Conservation (phyloP, 2,888 invertebrate genomes). For the Acleris emargana region DNA sequence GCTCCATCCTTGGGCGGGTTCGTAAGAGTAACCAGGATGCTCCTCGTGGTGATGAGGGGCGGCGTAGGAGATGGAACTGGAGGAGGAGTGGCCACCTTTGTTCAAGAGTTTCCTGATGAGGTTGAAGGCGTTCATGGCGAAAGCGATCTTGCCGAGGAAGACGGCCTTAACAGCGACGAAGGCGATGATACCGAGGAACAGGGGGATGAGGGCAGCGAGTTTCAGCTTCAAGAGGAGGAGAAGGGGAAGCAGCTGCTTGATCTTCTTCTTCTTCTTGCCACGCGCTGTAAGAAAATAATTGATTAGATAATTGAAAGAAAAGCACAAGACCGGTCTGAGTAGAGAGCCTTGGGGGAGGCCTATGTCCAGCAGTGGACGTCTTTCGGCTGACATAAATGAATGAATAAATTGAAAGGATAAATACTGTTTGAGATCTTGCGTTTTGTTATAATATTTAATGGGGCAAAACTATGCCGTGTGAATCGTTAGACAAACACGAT, state of each 20-base stretch:
- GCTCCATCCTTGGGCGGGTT: slow-evolving; percentile 85
- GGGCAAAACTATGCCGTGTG: too few species aligned
- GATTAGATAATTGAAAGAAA: too few species aligned
- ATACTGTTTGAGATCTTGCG: too few species aligned
- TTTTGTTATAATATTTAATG: too few species aligned
- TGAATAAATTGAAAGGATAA: background rate
- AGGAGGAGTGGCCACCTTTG: slow-evolving; percentile 70
- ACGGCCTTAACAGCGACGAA: slow-evolving; percentile 93
- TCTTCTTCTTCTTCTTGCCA: slow-evolving; percentile 91
- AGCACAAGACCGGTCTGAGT: too few species aligned
- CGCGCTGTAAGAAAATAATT: slow-evolving; percentile 83
- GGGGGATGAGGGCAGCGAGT: slow-evolving; percentile 88
- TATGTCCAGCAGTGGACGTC: too few species aligned
- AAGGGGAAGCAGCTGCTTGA: slow-evolving; percentile 89
- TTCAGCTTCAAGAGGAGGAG: slow-evolving; percentile 91
- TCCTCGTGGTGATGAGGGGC: slow-evolving; percentile 85
- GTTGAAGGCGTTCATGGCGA: slow-evolving; percentile 89
- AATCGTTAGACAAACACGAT: background rate
- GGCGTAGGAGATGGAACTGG: slow-evolving; percentile 84
- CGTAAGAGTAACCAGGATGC: slow-evolving; percentile 81
- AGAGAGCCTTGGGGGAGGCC: too few species aligned
- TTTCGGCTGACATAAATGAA: too few species aligned
- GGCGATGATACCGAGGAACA: slow-evolving; percentile 89
- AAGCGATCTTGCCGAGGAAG: slow-evolving; percentile 92
- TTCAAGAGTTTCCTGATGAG: slow-evolving; percentile 87